A percentile compares a stretch with the other conserved stretches of the same genome.
Evolutionary conservation across 2,888 invertebrate genomes (phyloP).

Genomic region (Steinernema hermaphroditum): DNA sequence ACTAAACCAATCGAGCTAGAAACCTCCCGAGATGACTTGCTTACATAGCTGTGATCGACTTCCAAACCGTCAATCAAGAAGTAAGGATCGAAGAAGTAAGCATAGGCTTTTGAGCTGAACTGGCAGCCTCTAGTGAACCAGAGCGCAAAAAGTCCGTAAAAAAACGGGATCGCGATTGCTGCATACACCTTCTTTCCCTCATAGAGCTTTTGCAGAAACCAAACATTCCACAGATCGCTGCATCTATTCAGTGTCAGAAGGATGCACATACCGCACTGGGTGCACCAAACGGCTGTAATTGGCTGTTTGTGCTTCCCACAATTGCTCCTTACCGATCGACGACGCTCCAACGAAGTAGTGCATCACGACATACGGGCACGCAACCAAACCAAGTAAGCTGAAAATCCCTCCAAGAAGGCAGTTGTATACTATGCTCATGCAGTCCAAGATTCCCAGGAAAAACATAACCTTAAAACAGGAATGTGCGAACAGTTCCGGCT

Average conservation of each 20-base stretch:
- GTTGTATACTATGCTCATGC: background rate
- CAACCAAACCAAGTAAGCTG: background rate
- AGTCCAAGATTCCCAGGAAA: background rate
- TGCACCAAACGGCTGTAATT: conserved; percentile 1
- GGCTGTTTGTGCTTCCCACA: background rate
- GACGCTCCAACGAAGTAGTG: background rate
- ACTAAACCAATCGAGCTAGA: background rate
- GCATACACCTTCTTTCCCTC: background rate
- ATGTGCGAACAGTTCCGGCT: background rate
- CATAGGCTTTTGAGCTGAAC: conserved; percentile 24
- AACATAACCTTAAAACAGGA: conserved; percentile 8
- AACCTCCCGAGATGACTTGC: background rate
- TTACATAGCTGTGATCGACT: background rate
- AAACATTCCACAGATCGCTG: background rate
- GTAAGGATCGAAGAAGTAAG: conserved; percentile 33
- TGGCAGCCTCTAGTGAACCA: background rate
- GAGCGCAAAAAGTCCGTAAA: background rate
- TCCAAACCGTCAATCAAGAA: background rate
- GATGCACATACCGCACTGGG: conserved; percentile 9
- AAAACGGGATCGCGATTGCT: background rate
- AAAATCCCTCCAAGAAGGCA: background rate
- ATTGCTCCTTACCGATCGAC: background rate
- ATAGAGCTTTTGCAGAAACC: background rate
- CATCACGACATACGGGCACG: background rate
- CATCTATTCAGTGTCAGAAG: conserved; percentile 21